Conservation (phyloP, 1,140 invertebrate genomes). For the Palaemon carinicauda region DNA sequence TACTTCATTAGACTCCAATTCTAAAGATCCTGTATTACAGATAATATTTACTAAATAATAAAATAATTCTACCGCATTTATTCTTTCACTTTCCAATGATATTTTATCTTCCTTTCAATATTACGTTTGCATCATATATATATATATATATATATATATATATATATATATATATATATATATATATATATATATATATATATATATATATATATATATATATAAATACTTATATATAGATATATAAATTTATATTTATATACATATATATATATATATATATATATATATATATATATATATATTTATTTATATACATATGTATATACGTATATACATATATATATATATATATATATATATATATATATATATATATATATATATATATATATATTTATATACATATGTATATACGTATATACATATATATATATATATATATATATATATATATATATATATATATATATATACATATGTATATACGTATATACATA, state of each 20-base stretch:
- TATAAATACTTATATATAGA: too few relatives aligned
- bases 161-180: background rate
- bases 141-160: background rate
- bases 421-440: too few relatives aligned
- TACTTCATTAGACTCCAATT: too few relatives aligned
- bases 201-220: background rate
- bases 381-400: background rate
- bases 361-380: background rate
- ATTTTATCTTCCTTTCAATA: too few relatives aligned
- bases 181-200: background rate
- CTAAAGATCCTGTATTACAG: too few relatives aligned
- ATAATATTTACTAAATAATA: too few relatives aligned
- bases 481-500: too few relatives aligned
- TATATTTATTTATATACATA: background rate
- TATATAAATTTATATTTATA: background rate
- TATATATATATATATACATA: background rate
- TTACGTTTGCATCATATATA: too few relatives aligned
- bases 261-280: background rate
- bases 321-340: background rate
- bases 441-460: too few relatives aligned
- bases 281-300: background rate
- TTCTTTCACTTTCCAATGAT: too few relatives aligned
- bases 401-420: too few relatives aligned
- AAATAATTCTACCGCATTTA: too few relatives aligned
- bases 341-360: conserved; percentile 9